Evolutionary conservation across 2,888 invertebrate species (phyloP), one percentile per base, ranked within the genome.

Genomic region (Pilophorus perplexus): DNA sequence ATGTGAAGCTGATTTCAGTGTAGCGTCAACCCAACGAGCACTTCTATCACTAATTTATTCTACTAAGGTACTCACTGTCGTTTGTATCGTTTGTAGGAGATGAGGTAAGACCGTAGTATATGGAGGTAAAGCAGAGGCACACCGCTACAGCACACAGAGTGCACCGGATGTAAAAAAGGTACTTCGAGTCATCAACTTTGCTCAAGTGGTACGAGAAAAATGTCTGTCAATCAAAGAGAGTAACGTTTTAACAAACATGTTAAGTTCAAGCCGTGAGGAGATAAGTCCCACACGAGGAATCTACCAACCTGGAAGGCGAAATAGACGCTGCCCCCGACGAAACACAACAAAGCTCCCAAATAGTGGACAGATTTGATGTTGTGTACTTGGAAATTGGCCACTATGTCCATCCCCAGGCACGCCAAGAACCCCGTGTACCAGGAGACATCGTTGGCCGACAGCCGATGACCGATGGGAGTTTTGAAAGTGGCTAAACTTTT

Each of bases 341-440:
- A 85, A 16, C 82, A 81, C 71, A 83, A 73, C 57, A 81, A 74
- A 2, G 84, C 85, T 14, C 85, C 85, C 18, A 80, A 72, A 73
- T 83, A 77, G 72, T 86, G 85, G 12, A 83, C 79, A 1, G 75
- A 73, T 20, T 81, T 74, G 1, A 70, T 6, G 23, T 81, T 78
- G 68, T 79, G 79, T 2, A 80, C 80, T 75, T 84, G 83, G 74
- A 85, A 85, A 75, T 70, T 84, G 1, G 82, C 84, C 1, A 84
- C 82, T 50, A 85, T 75, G 67, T 79, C 80, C 12, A 83, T 75
- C 0, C 85, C 85, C 37, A 84, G 73, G 46, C 81, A 78, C 4
- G 81, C 77, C 0, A 80, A 23, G 18, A 78, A 73, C 6, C 84
- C 85, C 37, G 82, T 72, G 57, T 78, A 73, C 0, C 80, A 74